Evolutionary conservation across 1,140 invertebrate species (phyloP).

Genomic region (Tenebrio molitor): DNA sequence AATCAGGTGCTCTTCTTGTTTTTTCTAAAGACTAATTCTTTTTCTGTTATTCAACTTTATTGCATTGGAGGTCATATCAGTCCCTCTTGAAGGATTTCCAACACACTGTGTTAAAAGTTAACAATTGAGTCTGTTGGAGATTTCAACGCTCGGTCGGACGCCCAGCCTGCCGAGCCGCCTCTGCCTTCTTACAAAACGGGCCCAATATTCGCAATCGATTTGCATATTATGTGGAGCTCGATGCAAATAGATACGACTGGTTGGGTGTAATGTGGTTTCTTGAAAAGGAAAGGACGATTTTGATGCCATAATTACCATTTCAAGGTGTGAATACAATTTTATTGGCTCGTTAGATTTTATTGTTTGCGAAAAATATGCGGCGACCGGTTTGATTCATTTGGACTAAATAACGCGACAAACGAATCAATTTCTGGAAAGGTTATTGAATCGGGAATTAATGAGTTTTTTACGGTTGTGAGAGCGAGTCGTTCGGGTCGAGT

Average conservation of each 20-base stretch:
- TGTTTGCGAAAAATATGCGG: conserved; percentile 1
- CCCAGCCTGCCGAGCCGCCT: background rate
- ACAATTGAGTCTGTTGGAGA: too few relatives aligned
- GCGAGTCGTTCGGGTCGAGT: background rate
- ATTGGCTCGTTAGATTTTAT: conserved; percentile 7
- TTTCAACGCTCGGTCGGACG: too few relatives aligned
- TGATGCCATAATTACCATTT: background rate
- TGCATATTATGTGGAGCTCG: background rate
- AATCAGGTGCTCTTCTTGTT: too few relatives aligned
- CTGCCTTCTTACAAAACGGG: background rate
- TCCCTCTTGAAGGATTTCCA: too few relatives aligned
- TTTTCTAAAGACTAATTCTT: too few relatives aligned
- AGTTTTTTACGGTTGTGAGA: background rate
- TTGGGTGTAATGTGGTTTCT: background rate
- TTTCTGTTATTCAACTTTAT: too few relatives aligned
- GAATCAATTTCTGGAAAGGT: background rate
- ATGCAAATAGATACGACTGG: too few relatives aligned
- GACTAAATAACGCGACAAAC: background rate
- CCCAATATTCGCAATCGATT: background rate
- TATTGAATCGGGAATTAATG: background rate
- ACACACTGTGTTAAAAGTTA: too few relatives aligned
- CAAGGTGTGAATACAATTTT: background rate
- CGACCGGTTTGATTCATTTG: background rate
- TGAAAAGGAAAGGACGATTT: background rate
- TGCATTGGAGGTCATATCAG: too few relatives aligned